Base-by-base conservation (phyloP, 1,140 invertebrate genomes). In the Drosophila arizonae region DNA sequence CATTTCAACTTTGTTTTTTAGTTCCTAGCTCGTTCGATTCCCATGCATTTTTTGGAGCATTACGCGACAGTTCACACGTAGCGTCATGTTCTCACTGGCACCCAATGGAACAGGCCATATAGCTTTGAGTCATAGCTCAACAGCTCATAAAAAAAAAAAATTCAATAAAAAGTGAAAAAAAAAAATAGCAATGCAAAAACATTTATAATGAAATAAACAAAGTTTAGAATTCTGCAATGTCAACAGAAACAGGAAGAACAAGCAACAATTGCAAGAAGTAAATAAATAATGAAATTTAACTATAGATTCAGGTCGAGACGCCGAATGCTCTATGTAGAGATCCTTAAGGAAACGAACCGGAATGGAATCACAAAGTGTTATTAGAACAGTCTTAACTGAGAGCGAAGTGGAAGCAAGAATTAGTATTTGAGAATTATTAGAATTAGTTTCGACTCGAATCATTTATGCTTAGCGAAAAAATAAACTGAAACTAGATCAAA, bases 211-310 rank as follows among this genome's bases (percentile, higher is more conserved):
- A 45, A 45, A 54, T 77, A 81, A 81, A 65, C 76, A 62, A 54
- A 72, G 67, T 72, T 62, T 75, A 58, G 51, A 81, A 68, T 81
- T 71, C 52, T 66, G 82, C 82, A 65, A 46, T 52, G 66, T 65
- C 69, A 28, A 76, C 84, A 79, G 11, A 76, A 58, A 66, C 36
- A 26, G 64, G 30, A 70, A 46, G 36, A 72, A 66, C 52, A 30
- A 11, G 28, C 9, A 13, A 3, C n/a, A 36, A 28, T 45, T 11
- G n/a, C 41, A 60, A 33, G 11, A 15, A 48, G 10, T 9, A 36
- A 46, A 60, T 46, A 60, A 58, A 58, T 58, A 57, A 26, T 28
- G 10, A 21, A 8, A 17, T 8, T 9, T 24, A 56, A 10, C 4
- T 13, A 39, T 10, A 6, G 10, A 3, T 24, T 26, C 45, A 43